Percentiles rank a stretch among this genome's conserved stretches.
phyloP scores from a whole-genome alignment of 2,797 vertebrate genomes.

The Hafferia zeledoni region DNA sequence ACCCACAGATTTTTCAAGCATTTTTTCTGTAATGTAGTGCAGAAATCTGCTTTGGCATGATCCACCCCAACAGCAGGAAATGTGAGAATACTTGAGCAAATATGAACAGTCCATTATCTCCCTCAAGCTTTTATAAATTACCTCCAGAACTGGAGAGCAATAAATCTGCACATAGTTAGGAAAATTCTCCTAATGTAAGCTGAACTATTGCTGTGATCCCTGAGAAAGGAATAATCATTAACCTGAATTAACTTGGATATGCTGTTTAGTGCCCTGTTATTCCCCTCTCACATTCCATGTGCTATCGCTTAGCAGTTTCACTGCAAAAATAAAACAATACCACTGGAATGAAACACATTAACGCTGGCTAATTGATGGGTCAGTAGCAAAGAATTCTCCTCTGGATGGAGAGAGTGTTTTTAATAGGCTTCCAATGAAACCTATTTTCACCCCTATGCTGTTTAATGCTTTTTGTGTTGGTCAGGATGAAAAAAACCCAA shows the following conservation, averaged over 20 bases:
- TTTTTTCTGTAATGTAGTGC: neutral
- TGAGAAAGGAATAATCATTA: neutral
- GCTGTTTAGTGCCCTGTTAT: rapidly evolving
- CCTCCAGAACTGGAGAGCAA: neutral
- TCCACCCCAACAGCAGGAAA: neutral
- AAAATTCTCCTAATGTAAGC: neutral
- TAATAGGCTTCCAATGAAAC: neutral
- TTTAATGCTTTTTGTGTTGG: neutral
- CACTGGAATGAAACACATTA: neutral
- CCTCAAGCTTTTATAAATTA: neutral
- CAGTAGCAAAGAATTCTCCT: neutral
- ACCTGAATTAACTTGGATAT: neutral
- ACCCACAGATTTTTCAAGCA: neutral
- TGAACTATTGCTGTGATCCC: neutral
- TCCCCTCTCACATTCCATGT: neutral
- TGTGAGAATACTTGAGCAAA: neutral
- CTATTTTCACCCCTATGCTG: neutral
- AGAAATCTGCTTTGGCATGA: neutral
- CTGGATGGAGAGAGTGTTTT: neutral
- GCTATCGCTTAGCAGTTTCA: neutral
- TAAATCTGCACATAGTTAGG: neutral
- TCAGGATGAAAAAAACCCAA: neutral
- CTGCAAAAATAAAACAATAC: neutral
- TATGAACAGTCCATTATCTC: neutral
- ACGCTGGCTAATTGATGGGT: neutral